These are phyloP conservation scores for Serripes groenlandicus DNA, from an alignment of 2,888 invertebrate genomes.

Conservation along the genomic window DNA sequence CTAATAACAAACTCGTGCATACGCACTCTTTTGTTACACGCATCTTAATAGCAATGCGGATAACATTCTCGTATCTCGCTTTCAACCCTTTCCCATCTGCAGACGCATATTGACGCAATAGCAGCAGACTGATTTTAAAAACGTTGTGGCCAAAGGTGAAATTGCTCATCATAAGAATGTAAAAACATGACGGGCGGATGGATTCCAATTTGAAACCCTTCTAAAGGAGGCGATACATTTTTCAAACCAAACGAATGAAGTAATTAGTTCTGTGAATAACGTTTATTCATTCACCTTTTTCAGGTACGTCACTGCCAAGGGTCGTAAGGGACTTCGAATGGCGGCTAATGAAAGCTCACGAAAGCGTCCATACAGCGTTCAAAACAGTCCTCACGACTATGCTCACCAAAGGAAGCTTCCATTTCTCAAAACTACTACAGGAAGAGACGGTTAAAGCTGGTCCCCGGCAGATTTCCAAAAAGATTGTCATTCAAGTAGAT, in stretches of 20 bases:
- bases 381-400: constrained; percentile 43
- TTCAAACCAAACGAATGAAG: neutral
- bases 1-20: no score
- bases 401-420: constrained; percentile 36
- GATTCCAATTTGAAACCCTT: no score
- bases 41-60: no score
- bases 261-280: neutral
- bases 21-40: no score
- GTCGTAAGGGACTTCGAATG: constrained; percentile 95
- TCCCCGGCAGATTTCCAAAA: constrained; percentile 55
- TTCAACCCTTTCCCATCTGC: no score
- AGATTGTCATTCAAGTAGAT: constrained; percentile 55
- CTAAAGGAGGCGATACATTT: neutral
- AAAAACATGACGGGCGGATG: no score
- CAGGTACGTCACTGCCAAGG: constrained; percentile 95
- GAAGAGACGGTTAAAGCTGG: constrained; percentile 44
- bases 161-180: no score
- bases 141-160: no score
- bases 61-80: no score
- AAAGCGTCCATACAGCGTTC: constrained; percentile 40
- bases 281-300: constrained; percentile 91
- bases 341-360: constrained; percentile 66
- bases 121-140: no score
- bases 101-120: no score
- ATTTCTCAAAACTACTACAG: constrained; percentile 26